Conservation (phyloP, 1,140 invertebrate genomes). For the Triops cancriformis region DNA sequence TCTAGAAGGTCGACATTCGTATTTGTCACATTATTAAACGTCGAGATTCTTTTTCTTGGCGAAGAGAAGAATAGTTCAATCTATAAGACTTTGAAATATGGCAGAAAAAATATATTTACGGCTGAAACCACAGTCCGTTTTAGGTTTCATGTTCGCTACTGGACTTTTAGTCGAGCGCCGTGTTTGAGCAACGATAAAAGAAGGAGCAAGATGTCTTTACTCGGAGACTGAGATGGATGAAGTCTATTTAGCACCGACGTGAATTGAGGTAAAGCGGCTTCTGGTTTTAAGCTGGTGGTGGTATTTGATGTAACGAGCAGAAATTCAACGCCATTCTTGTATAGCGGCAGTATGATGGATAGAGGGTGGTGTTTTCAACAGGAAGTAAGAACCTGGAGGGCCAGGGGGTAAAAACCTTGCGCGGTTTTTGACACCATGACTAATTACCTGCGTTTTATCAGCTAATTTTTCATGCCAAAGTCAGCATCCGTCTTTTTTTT, state of each 20-base stretch:
- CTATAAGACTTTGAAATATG: no score
- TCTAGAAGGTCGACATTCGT: no score
- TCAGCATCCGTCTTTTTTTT: not conserved
- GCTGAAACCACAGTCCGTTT: no score
- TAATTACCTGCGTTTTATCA: not conserved
- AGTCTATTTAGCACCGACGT: not conserved
- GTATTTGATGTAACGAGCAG: conserved; percentile 10
- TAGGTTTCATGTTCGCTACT: no score
- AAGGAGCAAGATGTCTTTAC: not conserved
- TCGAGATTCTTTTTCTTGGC: no score
- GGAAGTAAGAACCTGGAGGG: not conserved
- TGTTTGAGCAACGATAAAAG: not conserved
- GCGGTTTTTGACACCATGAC: not conserved
- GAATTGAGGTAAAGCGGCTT: not conserved
- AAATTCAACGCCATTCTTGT: not conserved
- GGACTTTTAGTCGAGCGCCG: no score
- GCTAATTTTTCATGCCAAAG: not conserved
- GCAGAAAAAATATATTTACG: no score
- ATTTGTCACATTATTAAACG: no score
- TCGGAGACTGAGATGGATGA: not conserved
- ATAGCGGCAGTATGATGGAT: not conserved
- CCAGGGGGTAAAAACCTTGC: not conserved
- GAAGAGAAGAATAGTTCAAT: no score
- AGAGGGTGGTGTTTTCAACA: not conserved
- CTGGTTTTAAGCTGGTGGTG: not conserved